phyloP scores from a whole-genome alignment of 2,888 invertebrate genomes.

The Xanthia togata region DNA sequence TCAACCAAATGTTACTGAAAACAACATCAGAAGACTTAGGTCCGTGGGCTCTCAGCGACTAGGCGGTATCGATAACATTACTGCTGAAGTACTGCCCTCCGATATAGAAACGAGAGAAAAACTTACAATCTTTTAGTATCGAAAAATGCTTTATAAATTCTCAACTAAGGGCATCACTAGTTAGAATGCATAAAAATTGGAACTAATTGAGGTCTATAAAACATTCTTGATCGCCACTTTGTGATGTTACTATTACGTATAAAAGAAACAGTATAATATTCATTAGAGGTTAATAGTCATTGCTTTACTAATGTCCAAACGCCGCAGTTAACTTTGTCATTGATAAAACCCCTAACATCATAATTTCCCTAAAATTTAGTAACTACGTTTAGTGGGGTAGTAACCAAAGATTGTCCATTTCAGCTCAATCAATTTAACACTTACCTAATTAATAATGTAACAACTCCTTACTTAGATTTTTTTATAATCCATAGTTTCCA shows the following conservation, averaged over 20 bases:
- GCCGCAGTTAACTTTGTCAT: slow-evolving; percentile 90
- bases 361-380: slow-evolving; percentile 88
- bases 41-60: slow-evolving; percentile 89
- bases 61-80: slow-evolving; percentile 84
- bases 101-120: slow-evolving; percentile 71
- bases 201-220: slow-evolving; percentile 82
- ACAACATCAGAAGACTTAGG: slow-evolving; percentile 83
- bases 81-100: slow-evolving; percentile 68
- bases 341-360: slow-evolving; percentile 90
- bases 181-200: slow-evolving; percentile 72
- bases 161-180: slow-evolving; percentile 74
- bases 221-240: slow-evolving; percentile 81
- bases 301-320: slow-evolving; percentile 77
- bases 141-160: slow-evolving; percentile 86
- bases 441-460: slow-evolving; percentile 90
- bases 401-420: slow-evolving; percentile 90
- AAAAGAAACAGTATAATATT: slow-evolving; percentile 74
- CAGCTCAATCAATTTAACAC: slow-evolving; percentile 90
- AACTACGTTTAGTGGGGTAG: slow-evolving; percentile 88
- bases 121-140: slow-evolving; percentile 65
- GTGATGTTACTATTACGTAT: slow-evolving; percentile 78
- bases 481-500: slow-evolving; percentile 86
- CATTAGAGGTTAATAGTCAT: slow-evolving; percentile 73
- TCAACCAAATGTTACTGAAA: slow-evolving; percentile 87
- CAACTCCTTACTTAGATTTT: slow-evolving; percentile 90